Base-by-base conservation (phyloP, 92 coral and sea anemone genomes). In the Palythoa grandiflora region DNA sequence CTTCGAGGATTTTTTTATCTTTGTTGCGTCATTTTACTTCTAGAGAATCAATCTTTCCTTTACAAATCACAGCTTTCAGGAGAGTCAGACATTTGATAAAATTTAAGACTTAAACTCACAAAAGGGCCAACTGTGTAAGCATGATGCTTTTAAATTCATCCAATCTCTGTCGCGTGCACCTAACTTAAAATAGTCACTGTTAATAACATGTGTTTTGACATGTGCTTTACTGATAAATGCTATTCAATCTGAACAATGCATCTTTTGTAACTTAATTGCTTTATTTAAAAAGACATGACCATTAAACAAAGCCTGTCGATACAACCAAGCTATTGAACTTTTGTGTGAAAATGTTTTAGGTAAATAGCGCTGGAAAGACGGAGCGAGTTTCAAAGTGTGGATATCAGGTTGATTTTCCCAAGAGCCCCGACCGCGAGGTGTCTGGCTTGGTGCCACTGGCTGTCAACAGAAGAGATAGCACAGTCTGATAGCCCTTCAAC, bases 161-260 rank as follows among this genome's bases (percentile, higher is more conserved):
- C 91, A 85, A 86, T 90, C 85, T 54, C 61, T 84, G 81, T 93
- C 83, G 86, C 94, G 92, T 79, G 96, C 90, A 90, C 88, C 89
- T 80, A 77, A 80, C 88, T 80, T 86, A 90, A 86, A 85, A 84
- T 91, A 93, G 98, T 95, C 93, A 89, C 96, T 93, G 96, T 80
- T 93, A 93, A 93, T 91, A 93, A 89, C 98, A 95, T 95, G 98
- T 95, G 98, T 91, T 93, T 84, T 93, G 96, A 95, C 98, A 95
- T 93, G 98, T 93, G 98, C 98, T 89, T 89, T 90, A 88, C 92
- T 78, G 98, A 94, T 95, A 91, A 95, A 95, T 83, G 96, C 91
- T 91, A 93, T 95, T 95, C 96, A 93, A 38, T 78, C 83, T 78
- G 85, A 83, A 93, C 94, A 95, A 93, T 91, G 94, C 87, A 61